Evolutionary conservation across 2,113 vertebrate genomes (phyloP).

Genomic region (Lynx canadensis): DNA sequence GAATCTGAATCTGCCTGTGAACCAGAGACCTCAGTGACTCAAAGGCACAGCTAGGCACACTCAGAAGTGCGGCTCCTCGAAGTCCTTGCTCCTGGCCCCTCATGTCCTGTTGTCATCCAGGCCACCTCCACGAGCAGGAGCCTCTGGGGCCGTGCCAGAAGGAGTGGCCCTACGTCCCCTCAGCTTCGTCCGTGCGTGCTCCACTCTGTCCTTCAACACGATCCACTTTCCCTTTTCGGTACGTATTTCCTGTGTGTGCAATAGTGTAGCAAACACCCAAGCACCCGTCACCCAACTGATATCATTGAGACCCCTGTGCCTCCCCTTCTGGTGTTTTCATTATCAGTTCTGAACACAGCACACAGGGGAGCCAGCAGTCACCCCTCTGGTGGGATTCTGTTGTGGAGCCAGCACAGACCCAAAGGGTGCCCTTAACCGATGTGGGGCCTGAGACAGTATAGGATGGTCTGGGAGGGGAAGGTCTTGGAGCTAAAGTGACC

Average conservation of each 20-base stretch:
- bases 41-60: not conserved
- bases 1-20: not conserved
- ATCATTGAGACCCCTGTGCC: not conserved
- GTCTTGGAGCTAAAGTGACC: not conserved
- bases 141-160: not conserved
- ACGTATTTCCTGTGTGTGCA: not conserved
- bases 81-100: not conserved
- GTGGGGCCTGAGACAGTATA: not conserved
- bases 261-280: not conserved
- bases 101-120: not conserved
- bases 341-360: not conserved
- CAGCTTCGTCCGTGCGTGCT: too few relatives aligned
- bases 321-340: not conserved
- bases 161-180: accelerated
- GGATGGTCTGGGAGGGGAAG: not conserved
- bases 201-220: too few relatives aligned
- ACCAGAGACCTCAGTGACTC: not conserved
- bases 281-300: not conserved
- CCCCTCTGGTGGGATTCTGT: accelerated
- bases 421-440: not conserved
- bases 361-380: accelerated
- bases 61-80: not conserved
- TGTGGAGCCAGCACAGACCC: not conserved
- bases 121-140: too few relatives aligned
- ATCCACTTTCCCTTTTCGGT: not conserved